phyloP scores from a whole-genome alignment of 2,113 vertebrate genomes.

The Oreochromis spilurus region DNA sequence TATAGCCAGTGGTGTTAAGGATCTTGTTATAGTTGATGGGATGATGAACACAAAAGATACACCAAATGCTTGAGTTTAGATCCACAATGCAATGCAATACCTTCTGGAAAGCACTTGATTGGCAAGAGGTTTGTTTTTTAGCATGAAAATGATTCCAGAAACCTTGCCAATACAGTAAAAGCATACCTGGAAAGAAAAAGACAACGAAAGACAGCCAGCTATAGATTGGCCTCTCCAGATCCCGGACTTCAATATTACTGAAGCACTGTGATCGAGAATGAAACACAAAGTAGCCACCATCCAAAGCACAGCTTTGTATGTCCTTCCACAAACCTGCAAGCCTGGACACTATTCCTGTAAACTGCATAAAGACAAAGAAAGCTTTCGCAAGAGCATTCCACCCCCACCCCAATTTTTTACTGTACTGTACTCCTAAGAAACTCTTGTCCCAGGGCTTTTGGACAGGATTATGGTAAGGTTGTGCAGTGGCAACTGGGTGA shows the following conservation, averaged over 20 bases:
- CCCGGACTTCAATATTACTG: background rate
- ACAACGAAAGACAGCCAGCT: background rate
- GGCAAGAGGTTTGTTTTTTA: background rate
- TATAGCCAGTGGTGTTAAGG: background rate
- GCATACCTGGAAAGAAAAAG: background rate
- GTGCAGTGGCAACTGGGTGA: background rate
- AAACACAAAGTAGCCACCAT: background rate
- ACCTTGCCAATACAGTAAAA: background rate
- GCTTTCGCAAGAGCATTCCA: background rate
- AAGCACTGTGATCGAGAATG: background rate
- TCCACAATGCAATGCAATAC: background rate
- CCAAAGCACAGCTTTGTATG: rapidly evolving
- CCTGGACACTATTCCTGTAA: background rate
- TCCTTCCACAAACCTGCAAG: background rate
- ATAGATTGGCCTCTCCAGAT: background rate
- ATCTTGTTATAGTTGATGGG: background rate
- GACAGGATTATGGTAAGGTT: background rate
- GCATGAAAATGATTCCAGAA: background rate
- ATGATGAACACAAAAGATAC: background rate
- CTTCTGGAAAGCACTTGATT: background rate
- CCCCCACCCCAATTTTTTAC: background rate
- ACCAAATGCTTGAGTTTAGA: background rate
- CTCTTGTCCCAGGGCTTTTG: background rate
- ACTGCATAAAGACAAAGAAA: background rate
- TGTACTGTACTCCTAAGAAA: background rate